phyloP scores from a whole-genome alignment of 2,888 invertebrate species.

The Lasioglossum lativentre region DNA sequence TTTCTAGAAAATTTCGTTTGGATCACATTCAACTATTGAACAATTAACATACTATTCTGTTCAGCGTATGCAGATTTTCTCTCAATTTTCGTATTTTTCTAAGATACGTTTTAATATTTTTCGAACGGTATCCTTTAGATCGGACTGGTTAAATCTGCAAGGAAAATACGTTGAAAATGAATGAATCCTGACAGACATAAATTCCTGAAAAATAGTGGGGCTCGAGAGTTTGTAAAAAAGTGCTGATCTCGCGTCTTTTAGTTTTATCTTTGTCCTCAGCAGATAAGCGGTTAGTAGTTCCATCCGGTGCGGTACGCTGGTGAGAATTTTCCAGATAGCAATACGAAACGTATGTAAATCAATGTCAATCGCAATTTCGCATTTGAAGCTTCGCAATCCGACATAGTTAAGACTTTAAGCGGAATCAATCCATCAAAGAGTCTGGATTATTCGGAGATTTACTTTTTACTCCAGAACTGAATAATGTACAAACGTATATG shows the following conservation, averaged over 20 bases:
- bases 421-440: slow-evolving; percentile 2
- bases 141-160: slow-evolving; percentile 12
- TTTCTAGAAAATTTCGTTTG: not conserved
- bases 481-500: not conserved
- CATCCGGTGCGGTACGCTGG: slow-evolving; percentile 22
- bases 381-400: slow-evolving; percentile 17
- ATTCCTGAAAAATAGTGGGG: slow-evolving; percentile 53
- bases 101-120: not conserved
- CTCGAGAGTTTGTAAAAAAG: slow-evolving; percentile 55
- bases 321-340: slow-evolving; percentile 39
- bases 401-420: slow-evolving; percentile 13
- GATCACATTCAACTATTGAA: not conserved
- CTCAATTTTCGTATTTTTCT: not conserved
- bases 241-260: slow-evolving; percentile 61
- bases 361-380: slow-evolving; percentile 42
- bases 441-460: slow-evolving; percentile 1
- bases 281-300: slow-evolving; percentile 37
- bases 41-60: not conserved
- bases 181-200: slow-evolving; percentile 56
- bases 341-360: slow-evolving; percentile 55
- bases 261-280: slow-evolving; percentile 40
- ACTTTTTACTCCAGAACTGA: not conserved
- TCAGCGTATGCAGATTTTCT: not conserved
- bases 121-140: not conserved
- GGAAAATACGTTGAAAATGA: slow-evolving; percentile 51